phyloP scores from a whole-genome alignment of 2,113 vertebrate species.

The Xiphophorus couchianus region DNA sequence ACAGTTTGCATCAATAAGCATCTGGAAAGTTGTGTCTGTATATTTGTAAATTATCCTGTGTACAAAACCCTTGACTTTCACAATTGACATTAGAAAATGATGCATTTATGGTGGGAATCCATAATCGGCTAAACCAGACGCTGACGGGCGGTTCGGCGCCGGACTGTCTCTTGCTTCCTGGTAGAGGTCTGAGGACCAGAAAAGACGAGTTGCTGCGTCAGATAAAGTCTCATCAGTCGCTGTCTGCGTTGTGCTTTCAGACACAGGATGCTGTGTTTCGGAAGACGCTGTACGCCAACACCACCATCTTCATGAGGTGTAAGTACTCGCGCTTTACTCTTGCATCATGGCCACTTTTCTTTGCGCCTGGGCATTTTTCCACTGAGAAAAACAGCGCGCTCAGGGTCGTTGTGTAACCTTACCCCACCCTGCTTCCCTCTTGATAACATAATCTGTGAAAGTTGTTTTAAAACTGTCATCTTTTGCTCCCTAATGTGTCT shows the following conservation, averaged over 20 bases:
- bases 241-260: slow-evolving; percentile 58
- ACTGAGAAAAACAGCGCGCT: not conserved
- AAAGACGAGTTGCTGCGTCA: not conserved
- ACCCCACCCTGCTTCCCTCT: too few species aligned
- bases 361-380: not conserved
- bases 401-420: not conserved
- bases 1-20: too few species aligned
- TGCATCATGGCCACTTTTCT: not conserved
- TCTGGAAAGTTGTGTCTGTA: too few species aligned
- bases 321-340: slow-evolving; percentile 38
- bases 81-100: too few species aligned
- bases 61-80: too few species aligned
- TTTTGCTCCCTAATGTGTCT: not conserved
- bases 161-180: too few species aligned
- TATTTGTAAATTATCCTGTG: too few species aligned
- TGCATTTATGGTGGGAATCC: too few species aligned
- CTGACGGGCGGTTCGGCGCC: too few species aligned
- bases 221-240: not conserved
- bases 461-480: not conserved
- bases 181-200: not conserved
- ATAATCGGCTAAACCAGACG: too few species aligned
- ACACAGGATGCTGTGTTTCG: slow-evolving; percentile 69
- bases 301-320: slow-evolving; percentile 80
- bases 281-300: slow-evolving; percentile 80
- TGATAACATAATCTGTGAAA: not conserved